Evolutionary conservation across 2,797 vertebrate genomes (phyloP), one percentile per base, ranked within the genome.

Genomic region (Harpagifer antarcticus): DNA sequence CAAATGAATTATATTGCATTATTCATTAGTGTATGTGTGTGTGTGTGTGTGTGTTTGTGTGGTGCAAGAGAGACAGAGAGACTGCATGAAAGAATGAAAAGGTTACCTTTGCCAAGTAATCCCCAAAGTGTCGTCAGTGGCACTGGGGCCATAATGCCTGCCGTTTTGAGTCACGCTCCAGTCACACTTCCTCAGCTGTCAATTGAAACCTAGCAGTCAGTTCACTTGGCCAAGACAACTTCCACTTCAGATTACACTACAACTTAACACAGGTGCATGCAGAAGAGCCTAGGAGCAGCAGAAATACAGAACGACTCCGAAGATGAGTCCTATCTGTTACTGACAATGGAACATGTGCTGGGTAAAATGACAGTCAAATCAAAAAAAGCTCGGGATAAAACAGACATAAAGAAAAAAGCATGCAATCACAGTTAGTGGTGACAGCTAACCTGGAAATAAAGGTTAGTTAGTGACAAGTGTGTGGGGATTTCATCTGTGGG

Each of bases 131-230:
- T 99, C 98, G 96, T 99, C 98, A 97, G 95, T 96, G 96, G 96
- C 95, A 98, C 96, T 97, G 97, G 98, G 97, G 97, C 98, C 98
- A 97, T 98, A 99, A 97, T 99, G 97, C 96, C 97, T 99, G 97
- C 97, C 96, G 97, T 99, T 99, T 98, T 99, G 98, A 98, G 98
- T 99, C 98, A 98, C 96, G 97, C 97, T 99, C 98, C 98, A 99
- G 98, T 99, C 98, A 99, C 98, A 99, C 97, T 99, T 98, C 96
- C 98, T 99, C 96, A 99, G 98, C 98, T 99, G 98, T 99, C 98
- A 99, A 99, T 99, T 97, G 96, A 99, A 99, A 99, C 96, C 97
- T 99, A 98, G 96, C 97, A 95, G 98, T 99, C 98, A 99, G 98
- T 84, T 92, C 92, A 99, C 96, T 98, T 96, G 96, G 97, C 92